Base-by-base conservation (phyloP, 2,888 invertebrate genomes). In the Sinotaia quadrata region DNA sequence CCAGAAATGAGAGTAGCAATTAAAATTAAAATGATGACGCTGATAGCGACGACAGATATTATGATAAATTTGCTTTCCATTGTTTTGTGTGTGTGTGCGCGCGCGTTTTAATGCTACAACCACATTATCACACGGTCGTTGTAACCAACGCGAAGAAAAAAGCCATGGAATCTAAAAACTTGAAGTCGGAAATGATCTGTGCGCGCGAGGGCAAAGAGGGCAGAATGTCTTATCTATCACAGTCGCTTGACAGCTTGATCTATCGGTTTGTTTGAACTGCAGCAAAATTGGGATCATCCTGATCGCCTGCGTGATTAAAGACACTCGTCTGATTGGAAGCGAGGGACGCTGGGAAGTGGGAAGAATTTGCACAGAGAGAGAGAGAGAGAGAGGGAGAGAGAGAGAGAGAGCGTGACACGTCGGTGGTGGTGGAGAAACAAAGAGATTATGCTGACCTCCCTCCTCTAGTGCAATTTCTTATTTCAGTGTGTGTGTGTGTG, bases 251-350 rank as follows among this genome's bases (percentile, higher is more conserved):
- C 65, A 65, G 65, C 18, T 54, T 65, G 65, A 65, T 65, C 44
- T 47, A 65, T 65, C 56, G 56, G 54, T 52, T 37, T 65, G 65
- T 65, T 65, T 65, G 56, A 65, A 65, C 65, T 65, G 65, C 65
- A 44, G 56, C 56, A 52, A 54, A 56, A 54, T 54, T 33, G 65
- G 56, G 37, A 65, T 41, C 65, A 65, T 5, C 52, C 41, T 33
- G 37, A 56, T 65, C 62, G 37, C 36, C 34, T 4, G 33, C 62
- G 52, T 63, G 63, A 63, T 63, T 63, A 63, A 63, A 63, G 29
- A 27, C 54, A 49, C 37, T 4, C 5, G 4, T 51, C 41, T 37
- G 52, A 63, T 63, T 54, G 63, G 63, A 27, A 10, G 51, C 41
- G 41, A 12, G 41, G 10, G 41, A 41, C 41, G 41, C 41, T 41